Percentiles rank a stretch among this genome's conserved stretches.
phyloP scores from a whole-genome alignment of 2,888 invertebrate species.

The Zonitis immaculata region DNA sequence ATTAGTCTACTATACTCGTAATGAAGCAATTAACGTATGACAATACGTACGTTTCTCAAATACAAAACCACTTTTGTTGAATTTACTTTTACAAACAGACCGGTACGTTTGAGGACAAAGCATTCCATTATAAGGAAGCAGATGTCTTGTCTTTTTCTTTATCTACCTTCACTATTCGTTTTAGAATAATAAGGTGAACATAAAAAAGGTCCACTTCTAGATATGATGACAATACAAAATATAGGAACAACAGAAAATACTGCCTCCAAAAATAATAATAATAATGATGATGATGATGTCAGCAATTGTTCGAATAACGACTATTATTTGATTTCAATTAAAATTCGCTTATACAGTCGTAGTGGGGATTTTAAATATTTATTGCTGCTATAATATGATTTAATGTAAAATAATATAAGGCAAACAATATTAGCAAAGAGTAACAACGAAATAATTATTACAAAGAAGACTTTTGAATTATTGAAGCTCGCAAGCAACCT shows the following conservation, averaged over 20 bases:
- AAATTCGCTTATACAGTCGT: background rate
- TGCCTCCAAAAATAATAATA: background rate
- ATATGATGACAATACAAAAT: background rate
- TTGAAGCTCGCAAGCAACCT: conserved; percentile 11
- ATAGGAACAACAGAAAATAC: background rate
- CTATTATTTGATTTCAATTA: background rate
- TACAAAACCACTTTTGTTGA: conserved; percentile 26
- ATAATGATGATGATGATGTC: no score
- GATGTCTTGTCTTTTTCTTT: conserved; percentile 23
- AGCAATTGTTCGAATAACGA: background rate
- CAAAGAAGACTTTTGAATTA: conserved; percentile 8
- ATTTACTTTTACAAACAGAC: conserved; percentile 26
- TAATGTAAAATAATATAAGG: background rate
- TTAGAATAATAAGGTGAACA: background rate
- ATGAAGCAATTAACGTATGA: conserved; percentile 25
- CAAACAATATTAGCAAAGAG: background rate
- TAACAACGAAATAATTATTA: background rate
- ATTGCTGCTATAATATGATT: background rate
- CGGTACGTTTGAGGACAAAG: conserved; percentile 22
- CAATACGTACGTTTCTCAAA: conserved; percentile 13
- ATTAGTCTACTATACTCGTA: conserved; percentile 18
- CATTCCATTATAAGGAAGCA: conserved; percentile 27
- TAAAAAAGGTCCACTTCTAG: background rate
- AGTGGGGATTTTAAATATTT: background rate
- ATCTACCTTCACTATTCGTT: conserved; percentile 14